A percentile compares a stretch with the other conserved stretches of the same genome.
Evolutionary conservation across 2,797 vertebrate genomes (phyloP).

Genomic region (Eidolon dupreanum): DNA sequence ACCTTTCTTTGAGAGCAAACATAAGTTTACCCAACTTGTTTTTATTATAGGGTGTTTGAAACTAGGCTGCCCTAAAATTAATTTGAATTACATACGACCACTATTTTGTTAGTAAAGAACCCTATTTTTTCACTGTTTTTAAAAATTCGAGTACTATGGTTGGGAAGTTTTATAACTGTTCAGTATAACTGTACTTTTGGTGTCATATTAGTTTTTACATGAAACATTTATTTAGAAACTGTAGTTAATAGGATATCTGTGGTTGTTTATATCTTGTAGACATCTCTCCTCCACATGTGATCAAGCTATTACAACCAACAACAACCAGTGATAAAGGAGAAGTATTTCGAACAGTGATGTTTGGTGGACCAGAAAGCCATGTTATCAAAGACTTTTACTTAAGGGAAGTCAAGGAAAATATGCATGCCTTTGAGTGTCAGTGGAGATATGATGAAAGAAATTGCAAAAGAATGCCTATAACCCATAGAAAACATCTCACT

Average conservation of each 20-base stretch:
- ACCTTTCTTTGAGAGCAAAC: not conserved
- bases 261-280: constrained; percentile 9
- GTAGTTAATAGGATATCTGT: constrained; percentile 1
- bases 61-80: not conserved
- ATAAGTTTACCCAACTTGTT: not conserved
- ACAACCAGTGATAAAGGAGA: not conserved
- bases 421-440: not conserved
- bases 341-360: not conserved
- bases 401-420: not conserved
- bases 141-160: not conserved
- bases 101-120: not conserved
- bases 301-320: not conserved
- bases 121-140: not conserved
- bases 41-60: not conserved
- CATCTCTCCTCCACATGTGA: not conserved
- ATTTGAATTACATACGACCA: not conserved
- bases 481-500: not conserved
- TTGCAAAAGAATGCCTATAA: not conserved
- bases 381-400: not conserved
- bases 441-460: not conserved
- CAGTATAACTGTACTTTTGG: not conserved
- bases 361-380: not conserved
- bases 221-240: not conserved
- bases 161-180: not conserved
- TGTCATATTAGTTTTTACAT: not conserved